Evolutionary conservation across 2,113 vertebrate species (phyloP).

Genomic region (Leptocoma aspasia): DNA sequence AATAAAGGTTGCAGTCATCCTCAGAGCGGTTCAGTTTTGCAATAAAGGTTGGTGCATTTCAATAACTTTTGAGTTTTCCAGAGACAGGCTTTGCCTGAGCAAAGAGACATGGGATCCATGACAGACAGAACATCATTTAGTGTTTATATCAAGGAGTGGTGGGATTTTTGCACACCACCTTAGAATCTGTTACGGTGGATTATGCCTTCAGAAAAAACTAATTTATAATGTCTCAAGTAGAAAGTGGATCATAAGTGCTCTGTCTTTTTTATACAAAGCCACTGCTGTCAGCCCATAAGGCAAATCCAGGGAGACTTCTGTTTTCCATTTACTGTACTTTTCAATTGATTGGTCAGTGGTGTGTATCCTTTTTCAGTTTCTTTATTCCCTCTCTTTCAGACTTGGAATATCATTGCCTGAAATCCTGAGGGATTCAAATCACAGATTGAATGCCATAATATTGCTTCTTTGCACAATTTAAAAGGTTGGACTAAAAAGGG

Average conservation of each 20-base stretch:
- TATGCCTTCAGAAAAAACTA: conserved; percentile 17
- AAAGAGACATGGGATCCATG: neutral
- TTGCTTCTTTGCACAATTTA: neutral
- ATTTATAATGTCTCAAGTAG: conserved; percentile 14
- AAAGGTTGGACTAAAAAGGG: neutral
- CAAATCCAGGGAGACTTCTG: conserved; percentile 53
- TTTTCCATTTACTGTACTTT: conserved; percentile 42
- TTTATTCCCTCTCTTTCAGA: conserved; percentile 42
- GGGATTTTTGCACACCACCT: neutral
- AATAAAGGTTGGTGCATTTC: neutral
- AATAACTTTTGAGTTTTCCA: neutral
- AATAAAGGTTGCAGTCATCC: neutral
- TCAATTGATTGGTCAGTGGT: conserved; percentile 50
- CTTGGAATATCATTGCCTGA: conserved; percentile 40
- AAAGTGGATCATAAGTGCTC: conserved; percentile 7
- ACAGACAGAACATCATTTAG: neutral
- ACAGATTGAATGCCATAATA: neutral
- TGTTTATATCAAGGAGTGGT: neutral
- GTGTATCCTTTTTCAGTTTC: conserved; percentile 44
- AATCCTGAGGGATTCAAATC: conserved; percentile 29
- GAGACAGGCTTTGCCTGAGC: neutral
- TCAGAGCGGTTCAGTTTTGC: neutral
- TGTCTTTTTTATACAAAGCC: conserved; percentile 27
- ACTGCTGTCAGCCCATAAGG: conserved; percentile 3
- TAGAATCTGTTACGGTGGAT: neutral